Conservation (phyloP, 2,797 vertebrate species). For the Scyliorhinus canicula region DNA sequence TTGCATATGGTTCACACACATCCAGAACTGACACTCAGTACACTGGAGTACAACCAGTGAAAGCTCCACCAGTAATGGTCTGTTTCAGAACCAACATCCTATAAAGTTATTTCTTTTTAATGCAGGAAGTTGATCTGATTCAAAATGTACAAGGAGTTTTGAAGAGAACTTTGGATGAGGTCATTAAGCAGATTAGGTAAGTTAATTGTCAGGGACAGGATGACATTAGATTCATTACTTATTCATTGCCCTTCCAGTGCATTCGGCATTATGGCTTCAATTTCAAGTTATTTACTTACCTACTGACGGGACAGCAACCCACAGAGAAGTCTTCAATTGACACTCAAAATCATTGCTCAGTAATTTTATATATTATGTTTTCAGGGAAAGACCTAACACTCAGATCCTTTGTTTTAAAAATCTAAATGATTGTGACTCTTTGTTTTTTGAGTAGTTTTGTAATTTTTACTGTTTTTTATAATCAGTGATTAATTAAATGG, state of each 20-base stretch:
- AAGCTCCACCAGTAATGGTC: conserved; percentile 41
- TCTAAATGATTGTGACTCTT: not conserved
- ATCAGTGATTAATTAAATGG: not conserved
- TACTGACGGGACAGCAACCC: not conserved
- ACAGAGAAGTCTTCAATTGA: not conserved
- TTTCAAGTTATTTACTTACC: conserved; percentile 4
- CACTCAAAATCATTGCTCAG: not conserved
- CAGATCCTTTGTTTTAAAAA: not conserved
- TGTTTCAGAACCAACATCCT: conserved; percentile 33
- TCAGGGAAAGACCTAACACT: not conserved
- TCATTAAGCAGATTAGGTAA: conserved; percentile 76
- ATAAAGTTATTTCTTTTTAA: conserved; percentile 40
- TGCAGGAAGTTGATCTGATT: conserved; percentile 80
- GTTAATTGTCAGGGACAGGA: conserved; percentile 34
- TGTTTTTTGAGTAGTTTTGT: not conserved
- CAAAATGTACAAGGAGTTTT: conserved; percentile 78
- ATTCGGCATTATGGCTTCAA: not conserved
- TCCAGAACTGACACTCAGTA: conserved; percentile 36
- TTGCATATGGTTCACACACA: not conserved
- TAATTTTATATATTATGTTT: not conserved
- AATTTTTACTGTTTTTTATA: not conserved
- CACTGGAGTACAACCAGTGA: conserved; percentile 2
- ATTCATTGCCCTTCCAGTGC: not conserved
- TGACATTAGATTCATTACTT: not conserved
- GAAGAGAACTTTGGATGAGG: conserved; percentile 73